Conservation (phyloP, 2,888 invertebrate species). For the Watsonalla binaria region DNA sequence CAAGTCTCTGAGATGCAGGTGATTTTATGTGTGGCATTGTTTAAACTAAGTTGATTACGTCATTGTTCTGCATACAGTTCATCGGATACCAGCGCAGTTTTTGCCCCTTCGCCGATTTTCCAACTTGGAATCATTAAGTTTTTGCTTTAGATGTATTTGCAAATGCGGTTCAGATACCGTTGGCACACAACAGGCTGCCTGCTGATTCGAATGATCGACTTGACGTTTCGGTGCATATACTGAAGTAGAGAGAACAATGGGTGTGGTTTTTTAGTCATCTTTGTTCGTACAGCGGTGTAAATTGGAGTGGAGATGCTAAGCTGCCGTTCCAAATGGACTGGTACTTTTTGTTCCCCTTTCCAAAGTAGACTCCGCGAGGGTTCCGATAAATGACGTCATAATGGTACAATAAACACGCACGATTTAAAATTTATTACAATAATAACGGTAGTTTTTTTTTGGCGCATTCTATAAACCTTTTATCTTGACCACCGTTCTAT, state of each 20-base stretch:
- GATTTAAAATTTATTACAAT: slow-evolving; percentile 24
- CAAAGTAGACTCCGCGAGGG: slow-evolving; percentile 14
- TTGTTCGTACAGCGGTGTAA: slow-evolving; percentile 33
- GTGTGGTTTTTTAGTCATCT: slow-evolving; percentile 30
- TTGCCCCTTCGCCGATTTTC: slow-evolving; percentile 24
- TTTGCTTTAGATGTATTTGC: slow-evolving; percentile 35
- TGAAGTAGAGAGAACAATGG: slow-evolving; percentile 35
- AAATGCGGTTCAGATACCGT: slow-evolving; percentile 44
- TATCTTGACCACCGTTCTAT: slow-evolving; percentile 11
- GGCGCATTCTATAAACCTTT: slow-evolving; percentile 13
- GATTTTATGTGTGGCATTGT: background rate
- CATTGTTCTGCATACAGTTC: slow-evolving; percentile 7
- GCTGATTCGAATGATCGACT: slow-evolving; percentile 33
- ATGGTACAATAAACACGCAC: slow-evolving; percentile 19
- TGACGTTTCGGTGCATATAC: slow-evolving; percentile 33
- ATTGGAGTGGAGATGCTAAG: slow-evolving; percentile 25
- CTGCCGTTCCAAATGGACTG: slow-evolving; percentile 21
- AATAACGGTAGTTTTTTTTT: slow-evolving; percentile 14
- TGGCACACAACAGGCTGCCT: slow-evolving; percentile 27
- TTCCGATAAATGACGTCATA: slow-evolving; percentile 14
- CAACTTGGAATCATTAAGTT: slow-evolving; percentile 35
- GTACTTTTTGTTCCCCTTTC: slow-evolving; percentile 24
- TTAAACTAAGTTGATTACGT: slow-evolving; percentile 8
- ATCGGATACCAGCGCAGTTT: slow-evolving; percentile 12
- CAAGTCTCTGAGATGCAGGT: too few species aligned